These are phyloP conservation scores for Eclectus roratus DNA, from an alignment of 2,113 vertebrate genomes.

Conservation along the genomic window DNA sequence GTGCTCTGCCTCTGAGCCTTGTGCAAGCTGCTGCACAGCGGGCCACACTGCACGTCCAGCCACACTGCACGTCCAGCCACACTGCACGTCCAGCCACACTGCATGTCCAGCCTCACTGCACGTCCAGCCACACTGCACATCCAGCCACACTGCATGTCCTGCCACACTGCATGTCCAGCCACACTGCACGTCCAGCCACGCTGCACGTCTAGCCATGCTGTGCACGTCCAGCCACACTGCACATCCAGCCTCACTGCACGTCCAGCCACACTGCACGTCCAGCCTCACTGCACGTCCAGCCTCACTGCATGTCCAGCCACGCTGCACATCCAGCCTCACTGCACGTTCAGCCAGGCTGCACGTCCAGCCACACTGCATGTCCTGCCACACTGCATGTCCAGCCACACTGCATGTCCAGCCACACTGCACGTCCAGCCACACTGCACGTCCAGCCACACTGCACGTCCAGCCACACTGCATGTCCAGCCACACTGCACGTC, in stretches of 20 bases:
- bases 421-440: fast-evolving
- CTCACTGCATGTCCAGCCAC: fast-evolving
- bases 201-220: fast-evolving
- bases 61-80: fast-evolving
- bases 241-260: fast-evolving
- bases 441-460: fast-evolving
- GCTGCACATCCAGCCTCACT: fast-evolving
- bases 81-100: fast-evolving
- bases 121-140: fast-evolving
- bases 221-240: fast-evolving
- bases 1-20: background rate
- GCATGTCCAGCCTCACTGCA: background rate
- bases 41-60: background rate
- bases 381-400: fast-evolving
- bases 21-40: background rate
- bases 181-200: fast-evolving
- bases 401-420: fast-evolving
- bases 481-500: fast-evolving
- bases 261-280: fast-evolving
- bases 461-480: fast-evolving
- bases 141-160: fast-evolving
- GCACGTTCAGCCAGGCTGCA: fast-evolving
- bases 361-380: fast-evolving
- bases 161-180: fast-evolving
- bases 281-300: fast-evolving